phyloP scores from a whole-genome alignment of 2,888 invertebrate species.

The Chrysolina haemoptera region DNA sequence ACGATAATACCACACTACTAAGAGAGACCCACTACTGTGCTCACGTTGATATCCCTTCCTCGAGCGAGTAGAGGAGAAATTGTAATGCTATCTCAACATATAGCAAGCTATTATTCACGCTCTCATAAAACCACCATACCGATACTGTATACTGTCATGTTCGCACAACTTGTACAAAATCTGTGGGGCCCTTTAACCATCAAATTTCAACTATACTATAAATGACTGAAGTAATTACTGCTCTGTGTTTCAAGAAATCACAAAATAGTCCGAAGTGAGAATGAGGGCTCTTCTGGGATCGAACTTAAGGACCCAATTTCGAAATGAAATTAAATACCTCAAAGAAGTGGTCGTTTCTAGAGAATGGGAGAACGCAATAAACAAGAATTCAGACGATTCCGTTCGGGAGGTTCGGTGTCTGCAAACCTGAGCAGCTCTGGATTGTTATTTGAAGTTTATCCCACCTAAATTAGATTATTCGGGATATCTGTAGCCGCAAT shows the following conservation, averaged over 20 bases:
- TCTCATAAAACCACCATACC: no score
- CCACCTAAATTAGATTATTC: conserved; percentile 10
- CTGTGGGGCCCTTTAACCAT: neutral
- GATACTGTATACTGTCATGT: no score
- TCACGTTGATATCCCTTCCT: no score
- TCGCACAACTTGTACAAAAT: no score
- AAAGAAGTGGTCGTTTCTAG: conserved; percentile 30
- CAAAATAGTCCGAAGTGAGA: neutral
- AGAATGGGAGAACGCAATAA: conserved; percentile 5
- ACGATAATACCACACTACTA: no score
- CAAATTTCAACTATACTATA: neutral
- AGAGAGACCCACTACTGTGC: no score
- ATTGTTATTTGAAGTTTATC: conserved; percentile 1
- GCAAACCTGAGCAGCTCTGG: neutral
- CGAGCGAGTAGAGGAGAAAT: no score
- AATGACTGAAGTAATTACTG: neutral
- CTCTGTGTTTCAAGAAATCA: neutral
- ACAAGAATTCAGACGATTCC: conserved; percentile 6
- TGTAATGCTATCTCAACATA: no score
- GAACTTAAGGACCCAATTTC: conserved; percentile 31
- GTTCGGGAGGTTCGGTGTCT: conserved; percentile 5
- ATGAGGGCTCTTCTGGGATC: neutral
- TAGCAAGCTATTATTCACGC: no score
- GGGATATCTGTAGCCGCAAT: conserved; percentile 8
- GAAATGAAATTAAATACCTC: conserved; percentile 30